Evolutionary conservation across 2,888 invertebrate species (phyloP), one percentile per base, ranked within the genome.

Genomic region (Chrysolina oricalcia): DNA sequence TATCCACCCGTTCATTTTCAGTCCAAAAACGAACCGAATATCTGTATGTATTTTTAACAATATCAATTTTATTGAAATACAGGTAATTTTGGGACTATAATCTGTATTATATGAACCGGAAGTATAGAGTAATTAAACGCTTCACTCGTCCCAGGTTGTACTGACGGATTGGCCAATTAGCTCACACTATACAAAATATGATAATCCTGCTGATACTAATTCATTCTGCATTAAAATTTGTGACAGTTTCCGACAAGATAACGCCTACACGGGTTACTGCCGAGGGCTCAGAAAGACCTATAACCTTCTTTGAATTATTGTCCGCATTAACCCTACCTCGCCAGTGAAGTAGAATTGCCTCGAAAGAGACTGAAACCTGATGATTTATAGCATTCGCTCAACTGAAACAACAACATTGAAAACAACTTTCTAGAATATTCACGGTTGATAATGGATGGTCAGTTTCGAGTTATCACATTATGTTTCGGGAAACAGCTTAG

Each of bases 181-280:
- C 59, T 35, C 8, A 59, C n/a, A 35, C 35, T 35, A 59, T 59
- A 59, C 59, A 59, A 59, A 59, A n/a, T 59, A 59, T 35, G 27
- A 59, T 59, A 23, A 59, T 59, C 59, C 59, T n/a, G 27, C 17
- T 8, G 15, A 27, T 27, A 53, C 53, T 53, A 53, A 59, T 59
- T 59, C 23, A 59, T 35, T n/a, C n/a, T 23, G 27, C 59, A 59
- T 59, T 59, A 59, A 59, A 59, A 59, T 23, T 59, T 27, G 23
- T 59, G 59, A 59, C 59, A 59, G 59, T 59, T 59, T 59, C 59
- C 59, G 59, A 59, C 59, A 59, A 59, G 15, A 59, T 59, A 59
- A 59, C 59, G 27, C 59, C 53, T 53, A n/a, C n/a, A 59, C 27
- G 35, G 59, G 59, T 35, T 59, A 59, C n/a, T 15, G 35, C 59